Base-by-base conservation (phyloP, 1,140 invertebrate species). In the Drosophila miranda region DNA sequence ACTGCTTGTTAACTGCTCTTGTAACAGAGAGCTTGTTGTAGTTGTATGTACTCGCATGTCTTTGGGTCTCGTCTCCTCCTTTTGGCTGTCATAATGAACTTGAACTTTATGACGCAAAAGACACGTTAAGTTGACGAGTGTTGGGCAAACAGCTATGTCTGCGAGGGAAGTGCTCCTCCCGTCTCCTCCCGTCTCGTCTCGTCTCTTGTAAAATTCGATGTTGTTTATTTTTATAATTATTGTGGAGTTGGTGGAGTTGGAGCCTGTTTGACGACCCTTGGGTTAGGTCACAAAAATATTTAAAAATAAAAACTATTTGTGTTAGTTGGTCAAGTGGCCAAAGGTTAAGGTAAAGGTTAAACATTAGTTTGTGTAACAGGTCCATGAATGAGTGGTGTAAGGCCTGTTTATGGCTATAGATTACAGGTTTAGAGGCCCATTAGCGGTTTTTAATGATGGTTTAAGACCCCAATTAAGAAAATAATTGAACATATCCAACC, bases 51-150 rank as follows among this genome's bases (percentile, higher is more conserved):
- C 11, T 11, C 11, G 11, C 34, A 38, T 13, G 51, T 69, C 54
- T 61, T 64, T 52, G 54, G 73, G 66, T 43, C 59, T 45, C 58
- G 19, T 44, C 54, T 38, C 6, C 43, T 43, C 19, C 52, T 45
- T 49, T 69, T 51, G 45, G 63, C 46, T 73, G 62, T 50, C 80
- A 86, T 86, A 84, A 84, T 84, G 81, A 84, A 84, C 81, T 84
- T 84, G 81, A 84, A 84, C 81, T 84, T 84, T 84, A 86, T 84
- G 81, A 84, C 81, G 82, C 82, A 86, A 84, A 84, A 70, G 72
- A 80, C 34, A 38, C 62, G 80, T 86, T 80, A 86, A 84, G 76
- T 76, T 71, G 68, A 63, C 62, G 80, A 71, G 58, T 64, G 51
- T 73, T 64, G 70, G 70, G 70, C 70, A 56, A 74, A 74, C 52